A percentile compares a stretch with the other conserved stretches of the same genome.
Evolutionary conservation across 2,113 vertebrate species (phyloP).

Genomic region (Tapirus terrestris): DNA sequence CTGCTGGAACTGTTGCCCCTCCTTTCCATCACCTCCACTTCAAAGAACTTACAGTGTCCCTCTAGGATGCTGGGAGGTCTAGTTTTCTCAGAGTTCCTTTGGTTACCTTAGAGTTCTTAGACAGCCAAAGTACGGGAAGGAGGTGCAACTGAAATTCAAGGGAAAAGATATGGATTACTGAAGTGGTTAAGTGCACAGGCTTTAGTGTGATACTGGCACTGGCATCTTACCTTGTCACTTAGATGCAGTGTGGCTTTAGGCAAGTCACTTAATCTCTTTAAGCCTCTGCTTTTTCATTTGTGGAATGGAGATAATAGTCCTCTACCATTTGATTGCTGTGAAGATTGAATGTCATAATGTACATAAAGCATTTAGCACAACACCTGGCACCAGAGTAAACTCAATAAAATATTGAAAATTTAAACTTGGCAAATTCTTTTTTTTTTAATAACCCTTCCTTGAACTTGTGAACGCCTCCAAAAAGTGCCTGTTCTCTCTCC

Average conservation of each 20-base stretch:
- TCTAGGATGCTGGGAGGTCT: neutral
- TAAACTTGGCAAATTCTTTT: neutral
- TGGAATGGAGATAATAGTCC: neutral
- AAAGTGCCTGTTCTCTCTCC: neutral
- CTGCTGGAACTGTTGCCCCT: neutral
- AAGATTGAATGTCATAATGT: neutral
- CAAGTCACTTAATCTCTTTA: neutral
- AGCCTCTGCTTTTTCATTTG: neutral
- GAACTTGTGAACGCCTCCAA: neutral
- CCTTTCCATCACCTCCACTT: neutral
- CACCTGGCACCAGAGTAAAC: neutral
- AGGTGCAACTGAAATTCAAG: neutral
- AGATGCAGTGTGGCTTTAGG: neutral
- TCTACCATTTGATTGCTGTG: neutral
- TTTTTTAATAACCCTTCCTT: neutral
- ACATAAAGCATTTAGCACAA: neutral
- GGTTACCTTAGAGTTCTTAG: neutral
- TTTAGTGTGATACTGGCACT: neutral
- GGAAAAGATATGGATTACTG: neutral
- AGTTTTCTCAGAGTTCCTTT: neutral
- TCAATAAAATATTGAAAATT: neutral
- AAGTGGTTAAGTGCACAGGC: neutral
- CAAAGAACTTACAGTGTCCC: neutral
- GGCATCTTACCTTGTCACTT: neutral
- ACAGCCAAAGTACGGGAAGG: neutral